These are phyloP conservation scores for Tigriopus californicus DNA, from an alignment of 2,888 invertebrate species.

Conservation along the genomic window DNA sequence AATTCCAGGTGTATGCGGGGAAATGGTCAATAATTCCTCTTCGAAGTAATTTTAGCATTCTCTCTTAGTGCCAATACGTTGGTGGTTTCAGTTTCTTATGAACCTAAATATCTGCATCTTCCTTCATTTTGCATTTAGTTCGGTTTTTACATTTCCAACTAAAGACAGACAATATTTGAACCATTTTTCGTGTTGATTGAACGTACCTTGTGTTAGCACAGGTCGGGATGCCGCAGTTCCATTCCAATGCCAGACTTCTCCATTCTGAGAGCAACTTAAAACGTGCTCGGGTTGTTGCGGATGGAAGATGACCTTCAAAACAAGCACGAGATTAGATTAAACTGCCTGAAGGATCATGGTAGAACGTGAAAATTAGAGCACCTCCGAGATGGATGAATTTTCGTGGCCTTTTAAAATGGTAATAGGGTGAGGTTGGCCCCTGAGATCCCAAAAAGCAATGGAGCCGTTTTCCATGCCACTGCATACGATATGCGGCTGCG, in stretches of 20 bases:
- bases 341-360: too few species aligned
- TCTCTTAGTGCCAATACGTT: too few species aligned
- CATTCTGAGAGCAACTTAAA: constrained; percentile 57
- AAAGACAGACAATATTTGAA: neutral
- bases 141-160: too few species aligned
- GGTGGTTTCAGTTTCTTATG: too few species aligned
- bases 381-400: too few species aligned
- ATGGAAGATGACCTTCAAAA: constrained; percentile 67
- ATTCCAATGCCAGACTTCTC: constrained; percentile 80
- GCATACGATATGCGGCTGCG: constrained; percentile 61
- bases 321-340: constrained; percentile 28
- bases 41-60: too few species aligned
- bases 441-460: constrained; percentile 70
- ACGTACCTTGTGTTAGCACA: neutral
- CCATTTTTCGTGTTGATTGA: neutral
- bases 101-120: too few species aligned
- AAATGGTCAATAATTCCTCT: too few species aligned
- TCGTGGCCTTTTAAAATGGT: constrained; percentile 55
- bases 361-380: too few species aligned
- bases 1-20: too few species aligned
- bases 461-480: constrained; percentile 73
- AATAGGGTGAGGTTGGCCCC: constrained; percentile 61
- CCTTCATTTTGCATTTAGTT: too few species aligned
- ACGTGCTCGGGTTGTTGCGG: constrained; percentile 63
- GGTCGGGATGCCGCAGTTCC: constrained; percentile 29